Evolutionary conservation across 1,140 invertebrate genomes (phyloP).

Genomic region (Dreissena rostriformis): DNA sequence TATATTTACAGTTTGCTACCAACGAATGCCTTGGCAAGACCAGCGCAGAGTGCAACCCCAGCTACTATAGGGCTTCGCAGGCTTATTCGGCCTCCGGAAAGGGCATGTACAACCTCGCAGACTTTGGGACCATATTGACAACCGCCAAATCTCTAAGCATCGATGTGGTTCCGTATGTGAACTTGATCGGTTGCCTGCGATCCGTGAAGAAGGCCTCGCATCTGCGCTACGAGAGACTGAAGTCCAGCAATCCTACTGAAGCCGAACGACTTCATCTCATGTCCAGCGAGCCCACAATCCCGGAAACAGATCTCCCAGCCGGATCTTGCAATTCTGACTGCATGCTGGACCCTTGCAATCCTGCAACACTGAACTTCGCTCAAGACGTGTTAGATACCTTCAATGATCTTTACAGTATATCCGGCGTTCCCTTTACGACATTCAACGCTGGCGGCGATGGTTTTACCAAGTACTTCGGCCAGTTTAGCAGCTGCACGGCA

Average conservation of each 20-base stretch:
- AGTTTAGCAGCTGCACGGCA: not conserved
- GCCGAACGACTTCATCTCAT: not conserved
- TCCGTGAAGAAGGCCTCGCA: slow-evolving; percentile 1
- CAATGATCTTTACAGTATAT: not conserved
- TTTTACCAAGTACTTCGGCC: not conserved
- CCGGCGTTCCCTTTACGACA: not conserved
- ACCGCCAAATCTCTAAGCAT: not conserved
- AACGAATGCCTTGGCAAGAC: not conserved
- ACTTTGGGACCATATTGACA: not conserved
- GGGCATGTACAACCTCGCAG: not conserved
- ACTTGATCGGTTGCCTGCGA: not conserved
- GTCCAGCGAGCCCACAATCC: not conserved
- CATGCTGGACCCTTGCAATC: not conserved
- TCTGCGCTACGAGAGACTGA: not conserved
- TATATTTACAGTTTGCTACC: not conserved
- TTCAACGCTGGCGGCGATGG: not conserved
- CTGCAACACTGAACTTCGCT: not conserved
- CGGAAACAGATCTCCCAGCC: not conserved
- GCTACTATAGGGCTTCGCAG: not conserved
- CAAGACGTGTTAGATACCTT: not conserved
- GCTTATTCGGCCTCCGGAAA: not conserved
- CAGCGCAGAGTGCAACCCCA: not conserved
- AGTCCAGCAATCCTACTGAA: not conserved
- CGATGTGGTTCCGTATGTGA: not conserved
- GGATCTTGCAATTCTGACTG: not conserved